Evolutionary conservation across 2,797 vertebrate species (phyloP).

Genomic region (Dendrocincla tyrannina): DNA sequence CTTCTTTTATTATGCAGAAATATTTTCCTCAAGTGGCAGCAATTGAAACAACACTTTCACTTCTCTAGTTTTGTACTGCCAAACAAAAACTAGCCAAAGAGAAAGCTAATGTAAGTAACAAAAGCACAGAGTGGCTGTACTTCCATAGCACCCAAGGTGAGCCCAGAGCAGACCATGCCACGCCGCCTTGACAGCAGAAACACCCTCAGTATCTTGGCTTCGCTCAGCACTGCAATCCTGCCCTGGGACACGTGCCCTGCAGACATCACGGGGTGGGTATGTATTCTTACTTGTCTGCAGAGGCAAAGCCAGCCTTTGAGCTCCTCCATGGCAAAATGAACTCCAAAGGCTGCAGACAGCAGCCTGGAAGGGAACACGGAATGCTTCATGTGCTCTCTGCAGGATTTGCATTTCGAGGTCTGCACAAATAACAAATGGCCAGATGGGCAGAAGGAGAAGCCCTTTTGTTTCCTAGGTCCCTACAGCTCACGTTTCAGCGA

Average conservation of each 20-base stretch:
- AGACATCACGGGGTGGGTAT: accelerated
- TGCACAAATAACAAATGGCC: neutral
- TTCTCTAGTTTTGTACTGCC: neutral
- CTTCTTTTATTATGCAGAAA: neutral
- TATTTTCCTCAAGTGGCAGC: neutral
- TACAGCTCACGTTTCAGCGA: neutral
- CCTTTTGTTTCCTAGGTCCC: neutral
- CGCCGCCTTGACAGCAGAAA: neutral
- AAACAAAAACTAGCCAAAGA: neutral
- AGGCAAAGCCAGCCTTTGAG: neutral
- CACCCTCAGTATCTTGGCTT: neutral
- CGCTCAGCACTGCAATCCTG: neutral
- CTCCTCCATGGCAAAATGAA: neutral
- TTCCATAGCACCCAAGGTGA: neutral
- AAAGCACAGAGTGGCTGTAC: neutral
- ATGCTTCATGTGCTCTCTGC: neutral
- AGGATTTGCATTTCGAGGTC: neutral
- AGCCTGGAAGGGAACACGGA: neutral
- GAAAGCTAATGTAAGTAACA: neutral
- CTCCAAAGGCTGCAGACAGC: neutral
- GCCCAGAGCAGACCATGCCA: neutral
- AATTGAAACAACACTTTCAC: neutral
- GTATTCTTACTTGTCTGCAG: neutral
- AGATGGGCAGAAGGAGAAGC: neutral
- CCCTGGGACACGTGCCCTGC: neutral